Conservation (phyloP, 2,797 vertebrate species). For the Esox lucius region DNA sequence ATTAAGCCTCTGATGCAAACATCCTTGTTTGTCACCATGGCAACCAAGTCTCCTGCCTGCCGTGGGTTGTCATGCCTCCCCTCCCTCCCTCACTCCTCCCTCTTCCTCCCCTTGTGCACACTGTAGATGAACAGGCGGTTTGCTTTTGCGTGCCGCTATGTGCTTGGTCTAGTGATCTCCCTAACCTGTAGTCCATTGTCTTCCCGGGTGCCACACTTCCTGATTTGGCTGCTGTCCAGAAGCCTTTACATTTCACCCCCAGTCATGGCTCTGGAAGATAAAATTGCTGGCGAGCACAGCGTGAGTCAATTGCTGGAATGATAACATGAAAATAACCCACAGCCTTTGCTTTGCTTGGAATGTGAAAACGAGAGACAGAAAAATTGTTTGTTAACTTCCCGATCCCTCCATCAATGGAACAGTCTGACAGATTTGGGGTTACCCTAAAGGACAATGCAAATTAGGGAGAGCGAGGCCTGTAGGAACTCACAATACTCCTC, state of each 20-base stretch:
- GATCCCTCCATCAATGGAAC: conserved; percentile 39
- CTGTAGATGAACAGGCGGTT: conserved; percentile 54
- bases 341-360: not conserved
- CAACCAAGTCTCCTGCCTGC: conserved; percentile 73
- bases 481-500: conserved; percentile 38
- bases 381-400: conserved; percentile 40
- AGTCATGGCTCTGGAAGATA: conserved; percentile 29
- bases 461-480: conserved; percentile 19
- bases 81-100: conserved; percentile 32
- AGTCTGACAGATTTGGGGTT: conserved; percentile 44
- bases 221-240: conserved; percentile 10
- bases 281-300: conserved; percentile 30
- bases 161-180: conserved; percentile 28
- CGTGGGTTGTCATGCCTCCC: conserved; percentile 69
- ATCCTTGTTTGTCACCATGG: conserved; percentile 78
- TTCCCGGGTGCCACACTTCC: not conserved
- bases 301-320: conserved; percentile 50
- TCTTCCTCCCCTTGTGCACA: conserved; percentile 40
- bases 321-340: conserved; percentile 39
- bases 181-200: conserved; percentile 26
- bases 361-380: conserved; percentile 20
- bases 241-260: conserved; percentile 13
- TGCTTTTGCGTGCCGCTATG: conserved; percentile 12
- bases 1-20: conserved; percentile 75
- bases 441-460: conserved; percentile 33